Percentiles rank a stretch among this genome's conserved stretches.
Conservation (phyloP, 2,797 vertebrate genomes). For the Decapterus maruadsi region DNA sequence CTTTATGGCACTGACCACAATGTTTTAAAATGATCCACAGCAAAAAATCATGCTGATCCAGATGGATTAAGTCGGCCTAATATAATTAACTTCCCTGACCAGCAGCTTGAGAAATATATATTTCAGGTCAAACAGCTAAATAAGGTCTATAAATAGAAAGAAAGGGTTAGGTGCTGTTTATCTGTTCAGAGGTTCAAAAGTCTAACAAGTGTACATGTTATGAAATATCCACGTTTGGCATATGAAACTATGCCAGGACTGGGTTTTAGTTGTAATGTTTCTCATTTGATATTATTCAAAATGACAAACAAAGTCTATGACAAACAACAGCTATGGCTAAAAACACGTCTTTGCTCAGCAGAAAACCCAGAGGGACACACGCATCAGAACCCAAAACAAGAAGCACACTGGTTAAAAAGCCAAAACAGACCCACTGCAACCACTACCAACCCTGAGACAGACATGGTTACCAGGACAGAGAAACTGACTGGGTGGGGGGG, state of each 20-base stretch:
- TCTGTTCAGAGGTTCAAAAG: background rate
- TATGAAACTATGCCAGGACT: background rate
- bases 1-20: conserved; percentile 29
- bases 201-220: background rate
- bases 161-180: background rate
- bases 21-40: conserved; percentile 12
- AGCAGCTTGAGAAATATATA: background rate
- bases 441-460: conserved; percentile 74
- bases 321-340: background rate
- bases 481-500: conserved; percentile 41
- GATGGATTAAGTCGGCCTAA: background rate
- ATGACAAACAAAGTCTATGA: background rate
- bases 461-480: conserved; percentile 72
- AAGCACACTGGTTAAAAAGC: conserved; percentile 81
- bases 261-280: background rate
- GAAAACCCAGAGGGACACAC: conserved; percentile 50
- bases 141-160: background rate
- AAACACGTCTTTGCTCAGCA: conserved; percentile 20
- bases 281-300: background rate
- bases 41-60: conserved; percentile 26
- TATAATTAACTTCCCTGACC: background rate
- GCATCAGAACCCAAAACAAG: conserved; percentile 62
- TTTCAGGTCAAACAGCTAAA: background rate
- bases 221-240: background rate
- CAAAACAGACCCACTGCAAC: conserved; percentile 78